Evolutionary conservation across 1,140 invertebrate genomes (phyloP), one percentile per base, ranked within the genome.

Genomic region (Grapholita molesta): DNA sequence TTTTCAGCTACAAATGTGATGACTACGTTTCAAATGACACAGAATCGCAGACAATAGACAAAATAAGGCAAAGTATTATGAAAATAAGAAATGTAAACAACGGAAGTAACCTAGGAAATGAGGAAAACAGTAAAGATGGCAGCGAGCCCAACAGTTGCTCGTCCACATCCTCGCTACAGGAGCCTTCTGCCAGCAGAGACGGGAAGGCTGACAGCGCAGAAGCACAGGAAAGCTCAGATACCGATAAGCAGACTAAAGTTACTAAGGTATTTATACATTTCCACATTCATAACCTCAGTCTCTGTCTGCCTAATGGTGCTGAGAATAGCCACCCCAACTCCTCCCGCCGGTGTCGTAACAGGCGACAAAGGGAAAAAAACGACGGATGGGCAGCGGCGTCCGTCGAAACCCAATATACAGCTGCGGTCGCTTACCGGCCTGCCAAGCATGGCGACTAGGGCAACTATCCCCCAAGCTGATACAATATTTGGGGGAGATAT

Each of bases 21-120:
- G 96, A 96, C 72, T 97, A 95, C 93, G 94, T 96, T 25, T 93
- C 95, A 71, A 96, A 97, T 88, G 96, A 96, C 80, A 94, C 94
- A n/a, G 88, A 92, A 70, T 85, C 91, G 69, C 92, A 94, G 32
- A 92, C 93, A 77, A 92, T 96, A 78, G 93, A 95, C 79, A 92
- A 92, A 84, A 91, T 94, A 77, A 93, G 94, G 66, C 92, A 95
- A 76, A 80, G 71, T 92, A 72, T 93, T 85, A 93, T 94, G 67
- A 90, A 94, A 68, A 79, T 74, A 91, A 72, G 73, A 78, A 72
- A 70, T 71, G 76, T 65, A 75, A 80, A 61, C 18, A 75, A 82
- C 71, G 38, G 57, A 66, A 76, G 68, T 52, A 78, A 72, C 64
- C 57, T 70, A 71, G 80, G 83, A 64, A 78, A 65, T 68, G 78